Base-by-base conservation (phyloP, 2,888 invertebrate genomes). In the Stictocephala bisonia region DNA sequence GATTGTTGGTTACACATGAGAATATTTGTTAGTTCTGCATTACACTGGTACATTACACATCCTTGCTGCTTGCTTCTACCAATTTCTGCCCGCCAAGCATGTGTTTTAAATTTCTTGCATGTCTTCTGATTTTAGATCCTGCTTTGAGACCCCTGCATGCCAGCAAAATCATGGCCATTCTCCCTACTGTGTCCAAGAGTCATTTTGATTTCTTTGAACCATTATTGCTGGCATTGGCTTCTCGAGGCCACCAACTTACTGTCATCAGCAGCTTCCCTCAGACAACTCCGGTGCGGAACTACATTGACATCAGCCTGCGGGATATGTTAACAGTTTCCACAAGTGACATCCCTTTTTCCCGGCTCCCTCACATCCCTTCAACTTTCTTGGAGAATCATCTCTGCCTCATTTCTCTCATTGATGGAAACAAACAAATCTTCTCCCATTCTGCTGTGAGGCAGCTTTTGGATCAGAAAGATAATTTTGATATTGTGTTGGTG, bases 171-270 rank as follows among this genome's bases (percentile, higher is more conserved):
- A 66, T 79, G 2, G 76, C 67, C 7, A 70, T 77, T 29, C 74
- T 77, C 35, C 78, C 79, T 0, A 40, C 72, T 4, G 73, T 75
- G 1, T 71, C 72, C 35, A 69, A 40, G 35, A 79, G 79, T 60
- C 79, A 78, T 60, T 73, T 77, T 22, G 56, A 66, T 9, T 72
- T 75, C 6, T 73, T 72, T 24, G 68, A 69, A 2, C 75, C 77
- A 0, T 24, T 79, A 7, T 20, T 73, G 27, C 64, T 70, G 13
- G 76, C 60, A 50, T 64, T 79, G 53, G 77, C 79, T 15, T 40
- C 13, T 2, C 50, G 71, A 41, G 79, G 78, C 13, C 79, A 79
- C 29, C 15, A 76, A 0, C 74, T 79, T 6, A 72, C 74, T 7
- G 74, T 76, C 15, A 56, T 73, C 29, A 74, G 67, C n/a, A 48